Base-by-base conservation (phyloP, 2,888 invertebrate genomes). In the Lypha dubia region DNA sequence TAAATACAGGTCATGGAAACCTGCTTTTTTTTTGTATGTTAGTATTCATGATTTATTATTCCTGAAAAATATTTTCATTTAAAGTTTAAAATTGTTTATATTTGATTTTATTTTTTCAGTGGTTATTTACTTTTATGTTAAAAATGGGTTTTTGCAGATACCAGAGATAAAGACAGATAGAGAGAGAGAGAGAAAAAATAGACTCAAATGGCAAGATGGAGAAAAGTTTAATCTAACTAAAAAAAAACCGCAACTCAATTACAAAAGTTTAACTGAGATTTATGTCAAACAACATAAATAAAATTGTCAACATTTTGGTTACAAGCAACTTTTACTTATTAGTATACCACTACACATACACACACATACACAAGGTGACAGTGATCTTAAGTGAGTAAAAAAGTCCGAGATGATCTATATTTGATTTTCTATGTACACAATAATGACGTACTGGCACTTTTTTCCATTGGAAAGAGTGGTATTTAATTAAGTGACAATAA, bases 181-280 rank as follows among this genome's bases (percentile, higher is more conserved):
- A n/a, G n/a, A n/a, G n/a, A n/a, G n/a, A n/a, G n/a, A n/a, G n/a
- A n/a, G n/a, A 32, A 51, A 49, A 68, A 51, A 35, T 15, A 41
- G 46, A 17, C n/a, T n/a, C n/a, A n/a, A 28, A 28, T 28, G 28
- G 28, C 2, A 35, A 49, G 7, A 60, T 60, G 35, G 3, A 60
- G 49, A 46, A 76, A 83, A 77, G 71, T 83, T 83, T 53, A 68
- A 73, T 77, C 38, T 62, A 60, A 73, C 67, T 58, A 41, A 2
- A 28, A 28, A 24, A 35, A 28, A 62, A 58, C 77, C 77, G 60
- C 77, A 83, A 83, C 82, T 83, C 82, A 77, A 83, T 77, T 83
- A 68, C 67, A 83, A 83, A 77, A 77, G 70, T 77, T 76, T 60
- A 76, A 82, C 71, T 73, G 77, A 77, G 82, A 82, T 82, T 82